Evolutionary conservation across 2,888 invertebrate species (phyloP).

Genomic region (Spatulosminthurus flaviceps): DNA sequence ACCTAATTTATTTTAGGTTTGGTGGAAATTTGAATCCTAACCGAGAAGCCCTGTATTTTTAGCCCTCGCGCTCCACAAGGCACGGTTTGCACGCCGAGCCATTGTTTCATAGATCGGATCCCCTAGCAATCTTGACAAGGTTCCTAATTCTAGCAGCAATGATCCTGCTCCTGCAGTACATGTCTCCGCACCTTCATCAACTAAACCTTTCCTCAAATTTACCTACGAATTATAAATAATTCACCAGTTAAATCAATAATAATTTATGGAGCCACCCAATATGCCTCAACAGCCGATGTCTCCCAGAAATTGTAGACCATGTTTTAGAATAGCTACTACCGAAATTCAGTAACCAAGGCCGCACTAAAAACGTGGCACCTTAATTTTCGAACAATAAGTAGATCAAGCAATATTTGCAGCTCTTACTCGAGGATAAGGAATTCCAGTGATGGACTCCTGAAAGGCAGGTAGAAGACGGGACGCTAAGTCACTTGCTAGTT

Average conservation of each 20-base stretch:
- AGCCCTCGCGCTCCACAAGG: constrained; percentile 70
- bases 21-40: constrained; percentile 62
- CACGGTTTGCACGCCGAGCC: constrained; percentile 70
- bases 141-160: constrained; percentile 72
- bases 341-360: too few relatives aligned
- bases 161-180: constrained; percentile 74
- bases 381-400: too few relatives aligned
- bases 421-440: constrained; percentile 70
- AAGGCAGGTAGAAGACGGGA: constrained; percentile 72
- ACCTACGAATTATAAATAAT: too few relatives aligned
- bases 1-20: too few relatives aligned
- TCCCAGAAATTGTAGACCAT: too few relatives aligned
- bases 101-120: constrained; percentile 72
- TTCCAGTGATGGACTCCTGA: constrained; percentile 71
- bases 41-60: constrained; percentile 72
- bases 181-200: constrained; percentile 70
- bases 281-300: too few relatives aligned
- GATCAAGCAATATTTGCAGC: too few relatives aligned
- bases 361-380: too few relatives aligned
- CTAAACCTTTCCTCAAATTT: constrained; percentile 70
- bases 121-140: constrained; percentile 71
- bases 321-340: too few relatives aligned
- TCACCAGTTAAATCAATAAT: too few relatives aligned
- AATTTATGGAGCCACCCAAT: too few relatives aligned
- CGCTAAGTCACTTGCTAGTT: constrained; percentile 73